A percentile compares a stretch with the other conserved stretches of the same genome.
These are phyloP conservation scores for Thunnus thynnus DNA, from an alignment of 2,113 vertebrate genomes.

Conservation along the genomic window DNA sequence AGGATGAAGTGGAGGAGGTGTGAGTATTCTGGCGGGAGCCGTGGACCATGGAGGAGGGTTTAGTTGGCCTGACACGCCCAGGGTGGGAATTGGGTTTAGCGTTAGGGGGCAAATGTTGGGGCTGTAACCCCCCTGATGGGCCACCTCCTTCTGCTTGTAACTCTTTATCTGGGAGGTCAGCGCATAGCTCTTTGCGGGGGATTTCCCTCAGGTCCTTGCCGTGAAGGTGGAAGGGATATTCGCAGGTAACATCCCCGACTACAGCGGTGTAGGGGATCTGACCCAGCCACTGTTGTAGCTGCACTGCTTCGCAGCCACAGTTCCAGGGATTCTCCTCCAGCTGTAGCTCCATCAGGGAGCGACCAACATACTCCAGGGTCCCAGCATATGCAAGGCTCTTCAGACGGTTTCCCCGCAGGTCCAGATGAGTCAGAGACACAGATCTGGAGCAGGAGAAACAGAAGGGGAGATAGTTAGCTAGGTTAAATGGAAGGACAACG, in stretches of 20 bases:
- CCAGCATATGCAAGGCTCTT: conserved; percentile 95
- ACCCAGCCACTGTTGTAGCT: conserved; percentile 95
- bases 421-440: conserved; percentile 97
- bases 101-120: conserved; percentile 71
- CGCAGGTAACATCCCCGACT: conserved; percentile 97
- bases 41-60: conserved; percentile 94
- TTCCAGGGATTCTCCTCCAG: conserved; percentile 99
- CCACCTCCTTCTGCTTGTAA: conserved; percentile 88
- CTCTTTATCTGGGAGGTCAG: conserved; percentile 85
- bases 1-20: conserved; percentile 72
- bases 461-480: conserved; percentile 31
- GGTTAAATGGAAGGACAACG: conserved; percentile 57
- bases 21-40: conserved; percentile 96
- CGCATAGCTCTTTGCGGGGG: conserved; percentile 93
- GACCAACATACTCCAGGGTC: conserved; percentile 95
- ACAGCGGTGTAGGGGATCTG: conserved; percentile 96
- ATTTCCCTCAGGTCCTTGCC: conserved; percentile 97
- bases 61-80: conserved; percentile 92
- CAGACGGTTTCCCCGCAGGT: conserved; percentile 96
- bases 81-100: conserved; percentile 85
- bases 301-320: conserved; percentile 95
- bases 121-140: conserved; percentile 85
- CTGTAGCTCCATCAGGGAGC: conserved; percentile 98
- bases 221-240: conserved; percentile 97
- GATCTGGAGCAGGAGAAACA: conserved; percentile 81